A percentile compares a stretch with the other conserved stretches of the same genome.
Conservation (phyloP, 2,113 vertebrate species). For the Clarias magur region DNA sequence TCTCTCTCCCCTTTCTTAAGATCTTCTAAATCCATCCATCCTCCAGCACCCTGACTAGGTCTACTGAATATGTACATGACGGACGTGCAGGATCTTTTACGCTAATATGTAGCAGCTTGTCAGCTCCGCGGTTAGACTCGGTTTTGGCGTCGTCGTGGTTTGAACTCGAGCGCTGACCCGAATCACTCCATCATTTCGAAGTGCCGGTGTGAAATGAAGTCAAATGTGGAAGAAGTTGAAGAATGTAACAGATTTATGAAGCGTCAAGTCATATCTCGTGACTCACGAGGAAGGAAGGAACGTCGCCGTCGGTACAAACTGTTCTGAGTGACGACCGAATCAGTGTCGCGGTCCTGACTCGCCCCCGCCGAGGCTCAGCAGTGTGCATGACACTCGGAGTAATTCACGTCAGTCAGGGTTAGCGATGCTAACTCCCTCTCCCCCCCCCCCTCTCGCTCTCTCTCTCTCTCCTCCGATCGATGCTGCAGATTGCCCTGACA, state of each 20-base stretch:
- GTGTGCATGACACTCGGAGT: constrained; percentile 20
- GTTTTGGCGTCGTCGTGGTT: not conserved
- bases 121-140: not conserved
- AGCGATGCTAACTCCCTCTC: not conserved
- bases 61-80: too few species aligned
- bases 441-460: too few species aligned
- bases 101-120: not conserved
- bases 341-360: not conserved
- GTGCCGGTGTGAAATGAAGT: not conserved
- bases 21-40: too few species aligned
- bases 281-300: constrained; percentile 27
- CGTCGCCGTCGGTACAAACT: not conserved
- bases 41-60: too few species aligned
- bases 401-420: constrained; percentile 38
- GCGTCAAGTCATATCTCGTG: not conserved
- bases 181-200: not conserved
- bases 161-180: not conserved
- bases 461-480: constrained; percentile 35
- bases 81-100: too few species aligned
- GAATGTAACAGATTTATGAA: not conserved
- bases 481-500: constrained; percentile 45
- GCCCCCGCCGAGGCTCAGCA: constrained; percentile 20
- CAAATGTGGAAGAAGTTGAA: not conserved
- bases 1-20: too few species aligned
- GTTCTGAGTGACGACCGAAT: constrained; percentile 36